phyloP scores from a whole-genome alignment of 1,140 invertebrate species.

The Macrobrachium nipponense region DNA sequence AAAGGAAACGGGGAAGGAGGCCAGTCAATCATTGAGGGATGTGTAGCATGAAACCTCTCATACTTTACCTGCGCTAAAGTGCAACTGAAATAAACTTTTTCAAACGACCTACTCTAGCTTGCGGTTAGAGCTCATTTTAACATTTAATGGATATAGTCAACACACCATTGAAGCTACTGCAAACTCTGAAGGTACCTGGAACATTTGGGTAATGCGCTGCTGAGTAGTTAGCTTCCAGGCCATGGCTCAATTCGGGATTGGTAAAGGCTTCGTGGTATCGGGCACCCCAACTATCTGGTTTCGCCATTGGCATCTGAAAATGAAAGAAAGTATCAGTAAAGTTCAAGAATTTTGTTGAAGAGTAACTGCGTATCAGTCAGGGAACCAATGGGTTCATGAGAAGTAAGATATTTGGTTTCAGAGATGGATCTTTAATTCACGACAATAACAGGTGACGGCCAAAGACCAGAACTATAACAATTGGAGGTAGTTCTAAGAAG shows the following conservation, averaged over 20 bases:
- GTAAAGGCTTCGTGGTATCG: constrained; percentile 43
- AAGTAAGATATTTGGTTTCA: no score
- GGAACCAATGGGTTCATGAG: no score
- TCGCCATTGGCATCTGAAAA: constrained; percentile 41
- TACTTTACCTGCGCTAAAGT: no score
- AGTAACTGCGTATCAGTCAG: background rate
- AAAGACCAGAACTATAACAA: no score
- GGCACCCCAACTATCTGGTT: constrained; percentile 43
- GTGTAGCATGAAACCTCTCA: no score
- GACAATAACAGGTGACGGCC: no score
- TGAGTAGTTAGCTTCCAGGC: constrained; percentile 41
- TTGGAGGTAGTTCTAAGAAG: no score
- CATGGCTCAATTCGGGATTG: constrained; percentile 26
- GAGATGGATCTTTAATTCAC: no score
- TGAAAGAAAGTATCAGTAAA: background rate
- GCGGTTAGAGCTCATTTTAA: background rate
- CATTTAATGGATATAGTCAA: background rate
- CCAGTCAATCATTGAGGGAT: no score
- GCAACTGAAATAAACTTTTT: no score
- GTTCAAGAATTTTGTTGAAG: background rate
- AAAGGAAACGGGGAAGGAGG: no score
- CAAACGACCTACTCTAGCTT: no score
- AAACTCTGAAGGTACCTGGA: constrained; percentile 15
- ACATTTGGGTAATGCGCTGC: constrained; percentile 31
- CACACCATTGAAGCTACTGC: background rate